phyloP scores from a whole-genome alignment of 2,113 vertebrate species.

The Neofelis nebulosa region DNA sequence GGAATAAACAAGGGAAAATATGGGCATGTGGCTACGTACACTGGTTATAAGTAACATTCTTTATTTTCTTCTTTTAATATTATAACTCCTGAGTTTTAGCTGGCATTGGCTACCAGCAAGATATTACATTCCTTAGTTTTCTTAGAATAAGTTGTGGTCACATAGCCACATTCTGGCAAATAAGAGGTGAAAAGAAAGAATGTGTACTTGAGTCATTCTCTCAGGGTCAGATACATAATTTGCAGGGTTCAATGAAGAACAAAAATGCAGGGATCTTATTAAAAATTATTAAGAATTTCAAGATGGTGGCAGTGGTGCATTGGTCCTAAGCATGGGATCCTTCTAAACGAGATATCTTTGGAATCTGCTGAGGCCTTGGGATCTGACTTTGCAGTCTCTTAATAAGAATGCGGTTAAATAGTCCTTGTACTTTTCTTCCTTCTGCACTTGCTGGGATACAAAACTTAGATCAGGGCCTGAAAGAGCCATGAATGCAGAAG shows the following conservation, averaged over 20 bases:
- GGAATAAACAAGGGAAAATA: not conserved
- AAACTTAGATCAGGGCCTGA: not conserved
- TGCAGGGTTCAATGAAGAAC: not conserved
- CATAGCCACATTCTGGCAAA: not conserved
- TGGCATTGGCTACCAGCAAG: not conserved
- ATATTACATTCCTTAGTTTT: not conserved
- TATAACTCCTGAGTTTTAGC: not conserved
- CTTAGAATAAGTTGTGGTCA: not conserved
- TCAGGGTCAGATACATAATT: not conserved
- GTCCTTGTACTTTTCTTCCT: not conserved
- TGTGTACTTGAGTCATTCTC: fast-evolving
- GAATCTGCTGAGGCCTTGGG: fast-evolving
- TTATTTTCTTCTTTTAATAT: not conserved
- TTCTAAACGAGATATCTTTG: not conserved
- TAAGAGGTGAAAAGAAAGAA: not conserved
- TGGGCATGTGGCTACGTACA: not conserved
- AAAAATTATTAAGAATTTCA: not conserved
- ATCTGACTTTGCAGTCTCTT: not conserved
- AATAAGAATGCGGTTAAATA: fast-evolving
- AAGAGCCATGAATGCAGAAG: not conserved
- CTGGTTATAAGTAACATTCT: too few species aligned
- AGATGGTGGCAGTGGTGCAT: not conserved
- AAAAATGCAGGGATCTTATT: not conserved
- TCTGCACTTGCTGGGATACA: not conserved
- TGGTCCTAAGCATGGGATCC: too few species aligned